Evolutionary conservation across 2,113 vertebrate genomes (phyloP).

Genomic region (Scytalopus superciliaris): DNA sequence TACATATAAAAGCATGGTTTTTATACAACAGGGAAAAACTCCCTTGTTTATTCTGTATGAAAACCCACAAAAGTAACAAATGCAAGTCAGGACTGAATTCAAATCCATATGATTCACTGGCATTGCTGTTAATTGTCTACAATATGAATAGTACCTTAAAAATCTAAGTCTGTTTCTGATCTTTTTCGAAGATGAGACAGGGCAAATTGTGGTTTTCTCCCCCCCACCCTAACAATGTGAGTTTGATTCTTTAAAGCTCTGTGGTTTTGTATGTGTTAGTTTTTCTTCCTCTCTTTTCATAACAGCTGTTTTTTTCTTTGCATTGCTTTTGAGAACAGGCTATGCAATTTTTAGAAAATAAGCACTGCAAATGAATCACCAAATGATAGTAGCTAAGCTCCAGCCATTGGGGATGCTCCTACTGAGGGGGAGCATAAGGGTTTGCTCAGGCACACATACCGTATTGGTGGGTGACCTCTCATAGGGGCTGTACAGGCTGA

Average conservation of each 20-base stretch:
- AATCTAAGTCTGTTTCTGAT: background rate
- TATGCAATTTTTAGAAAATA: conserved; percentile 68
- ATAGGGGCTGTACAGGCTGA: background rate
- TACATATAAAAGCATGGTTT: background rate
- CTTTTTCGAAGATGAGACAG: background rate
- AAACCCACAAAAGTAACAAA: background rate
- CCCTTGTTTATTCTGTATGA: background rate
- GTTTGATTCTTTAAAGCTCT: conserved; percentile 4
- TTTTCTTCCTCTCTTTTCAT: conserved; percentile 38
- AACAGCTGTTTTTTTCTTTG: conserved; percentile 56
- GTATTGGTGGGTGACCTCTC: background rate
- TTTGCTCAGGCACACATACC: background rate
- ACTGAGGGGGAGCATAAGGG: background rate
- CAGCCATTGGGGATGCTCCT: conserved; percentile 44
- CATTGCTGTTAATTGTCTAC: background rate
- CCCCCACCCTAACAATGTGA: background rate
- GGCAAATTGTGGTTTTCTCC: background rate
- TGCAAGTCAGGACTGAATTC: background rate
- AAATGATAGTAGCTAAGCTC: conserved; percentile 54
- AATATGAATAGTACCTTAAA: background rate
- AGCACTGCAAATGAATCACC: conserved; percentile 55
- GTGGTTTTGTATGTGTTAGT: background rate
- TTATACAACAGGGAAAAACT: background rate
- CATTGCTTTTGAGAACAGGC: conserved; percentile 36
- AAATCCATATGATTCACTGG: background rate